Base-by-base conservation (phyloP, 2,888 invertebrate species). In the Coelopa pilipes region DNA sequence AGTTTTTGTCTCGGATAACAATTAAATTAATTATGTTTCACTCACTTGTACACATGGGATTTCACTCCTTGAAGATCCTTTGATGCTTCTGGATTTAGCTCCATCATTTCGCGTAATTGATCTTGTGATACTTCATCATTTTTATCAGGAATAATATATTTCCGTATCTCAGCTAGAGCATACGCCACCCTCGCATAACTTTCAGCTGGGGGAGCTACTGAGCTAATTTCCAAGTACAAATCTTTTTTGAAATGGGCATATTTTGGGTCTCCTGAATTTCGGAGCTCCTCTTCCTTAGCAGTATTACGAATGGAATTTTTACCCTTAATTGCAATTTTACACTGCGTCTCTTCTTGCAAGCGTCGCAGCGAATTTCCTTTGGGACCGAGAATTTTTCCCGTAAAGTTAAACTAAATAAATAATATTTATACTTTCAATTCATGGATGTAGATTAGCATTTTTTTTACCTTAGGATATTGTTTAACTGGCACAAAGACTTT, bases 281-380 rank as follows among this genome's bases (percentile, higher is more conserved):
- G 90, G 4, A 96, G 89, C 83, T 97, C 96, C 86, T 97, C 96
- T 85, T 97, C 97, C 94, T 97, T 97, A 82, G 93, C 93, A 81
- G 96, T 92, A 85, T 97, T 97, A 83, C 96, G 93, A 96, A 97
- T 97, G 1, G 97, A 97, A 12, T 97, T 97, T 79, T 94, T 90
- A 0, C 97, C 97, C 70, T 97, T 90, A 5, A 97, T 95, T 3
- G 97, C 96, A 96, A 97, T 97, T 89, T 96, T 97, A 84, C 96
- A 96, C 92, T 96, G 95, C 0, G 97, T 97, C 86, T 96, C 96
- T 84, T 97, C 96, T 86, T 97, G 97, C 55, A 97, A 90, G 79
- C 96, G 90, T 85, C 96, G 96, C 82, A 97, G 87, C 0, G 97
- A 96, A 88, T 96, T 96, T 49, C 97, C 97, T 87, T 96, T 97